Base-by-base conservation (phyloP, 2,113 vertebrate genomes). In the Petromus typicus region DNA sequence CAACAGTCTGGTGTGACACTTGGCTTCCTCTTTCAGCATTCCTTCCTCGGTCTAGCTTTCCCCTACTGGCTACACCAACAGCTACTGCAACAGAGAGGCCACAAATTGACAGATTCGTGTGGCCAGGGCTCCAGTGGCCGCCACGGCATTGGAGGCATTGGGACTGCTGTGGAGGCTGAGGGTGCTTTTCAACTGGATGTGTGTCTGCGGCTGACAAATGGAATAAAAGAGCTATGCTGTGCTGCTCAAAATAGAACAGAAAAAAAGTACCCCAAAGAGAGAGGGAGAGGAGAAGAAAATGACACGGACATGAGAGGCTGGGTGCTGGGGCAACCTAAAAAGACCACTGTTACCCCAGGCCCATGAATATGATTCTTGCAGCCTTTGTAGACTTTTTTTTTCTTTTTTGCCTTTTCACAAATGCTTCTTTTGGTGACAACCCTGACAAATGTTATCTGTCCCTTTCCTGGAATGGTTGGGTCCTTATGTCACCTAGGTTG, bases 241-340 rank as follows among this genome's bases (percentile, higher is more conserved):
- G 81, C 79, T 45, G 95, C 96, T 94, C 91, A 92, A 97, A 97
- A 96, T 90, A 97, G 97, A 97, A 97, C 94, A 93, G 91, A 90
- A 96, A 94, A 90, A 96, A 95, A 91, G 86, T 80, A 89, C 94
- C 95, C 91, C 84, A 95, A 93, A 97, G 96, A 92, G 84, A 37
- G 86, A 69, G 37, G 91, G 93, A 34, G 37, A 66, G 69, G 59
- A 80, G 96, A 90, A 86, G 94, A 95, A 83, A 91, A 91, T 56
- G 85, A 86, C 75, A 96, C 81, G 94, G 92, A 95, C 83, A 86
- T 91, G 96, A 96, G 92, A 97, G 95, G 69, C 90, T 76, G 85
- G 95, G 95, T 94, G 96, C 91, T 93, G 94, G 86, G 93, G 92
- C 95, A 96, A 88, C 73, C 91, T 91, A 81, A 91, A 97, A 94